Percentiles rank a stretch among this genome's conserved stretches.
These are phyloP conservation scores for Reticulitermes lucifugus DNA, from an alignment of 2,888 invertebrate species.

Conservation along the genomic window DNA sequence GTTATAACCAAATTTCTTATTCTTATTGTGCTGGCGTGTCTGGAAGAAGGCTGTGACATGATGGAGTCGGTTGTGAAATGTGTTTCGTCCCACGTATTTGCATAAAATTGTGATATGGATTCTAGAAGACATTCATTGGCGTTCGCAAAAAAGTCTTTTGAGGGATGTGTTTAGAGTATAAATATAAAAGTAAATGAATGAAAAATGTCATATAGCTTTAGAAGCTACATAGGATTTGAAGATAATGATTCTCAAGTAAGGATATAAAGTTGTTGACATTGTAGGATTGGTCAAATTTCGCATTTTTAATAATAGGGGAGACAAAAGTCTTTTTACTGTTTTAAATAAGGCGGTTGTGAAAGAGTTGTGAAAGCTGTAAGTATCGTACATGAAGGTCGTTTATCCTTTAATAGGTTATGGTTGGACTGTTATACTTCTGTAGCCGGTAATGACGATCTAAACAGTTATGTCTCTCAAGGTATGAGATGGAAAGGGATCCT, in stretches of 20 bases:
- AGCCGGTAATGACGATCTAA: too few species aligned
- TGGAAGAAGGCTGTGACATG: background rate
- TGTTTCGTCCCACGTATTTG: background rate
- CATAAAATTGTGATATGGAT: background rate
- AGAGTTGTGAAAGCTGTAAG: too few species aligned
- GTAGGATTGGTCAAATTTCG: background rate
- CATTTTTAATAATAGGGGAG: background rate
- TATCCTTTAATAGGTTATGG: too few species aligned
- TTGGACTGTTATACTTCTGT: too few species aligned
- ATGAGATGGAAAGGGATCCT: too few species aligned
- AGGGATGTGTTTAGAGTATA: background rate
- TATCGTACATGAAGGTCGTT: too few species aligned
- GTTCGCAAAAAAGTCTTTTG: background rate
- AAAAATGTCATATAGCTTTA: constrained; percentile 63
- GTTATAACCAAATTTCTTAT: too few species aligned
- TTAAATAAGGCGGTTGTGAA: too few species aligned
- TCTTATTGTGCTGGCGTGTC: background rate
- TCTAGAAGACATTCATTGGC: background rate
- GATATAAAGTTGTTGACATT: background rate
- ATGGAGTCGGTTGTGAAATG: background rate
- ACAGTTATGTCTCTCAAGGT: too few species aligned
- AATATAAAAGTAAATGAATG: constrained; percentile 33
- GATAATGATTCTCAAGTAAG: constrained; percentile 64
- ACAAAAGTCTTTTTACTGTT: too few species aligned
- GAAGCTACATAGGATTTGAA: constrained; percentile 64